Evolutionary conservation across 2,888 invertebrate genomes (phyloP).

Genomic region (Acanthosepion esculentum): DNA sequence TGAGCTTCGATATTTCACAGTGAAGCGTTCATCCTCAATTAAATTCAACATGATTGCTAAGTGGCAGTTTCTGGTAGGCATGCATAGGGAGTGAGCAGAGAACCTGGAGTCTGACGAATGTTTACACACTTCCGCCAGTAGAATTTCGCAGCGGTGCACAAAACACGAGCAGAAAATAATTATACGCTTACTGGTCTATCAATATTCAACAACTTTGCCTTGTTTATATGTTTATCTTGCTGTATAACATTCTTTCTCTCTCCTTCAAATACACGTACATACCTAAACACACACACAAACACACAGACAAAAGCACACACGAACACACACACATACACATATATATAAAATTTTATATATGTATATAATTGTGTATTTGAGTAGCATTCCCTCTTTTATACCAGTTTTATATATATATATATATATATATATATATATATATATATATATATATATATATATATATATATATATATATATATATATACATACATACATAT

Average conservation of each 20-base stretch:
- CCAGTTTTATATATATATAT: not conserved
- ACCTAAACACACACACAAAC: too few relatives aligned
- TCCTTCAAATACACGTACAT: not conserved
- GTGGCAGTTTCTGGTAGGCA: not conserved
- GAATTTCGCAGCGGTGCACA: not conserved
- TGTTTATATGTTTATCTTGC: not conserved
- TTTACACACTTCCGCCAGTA: not conserved
- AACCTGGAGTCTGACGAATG: not conserved
- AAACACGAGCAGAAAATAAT: not conserved
- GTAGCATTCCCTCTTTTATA: too few relatives aligned
- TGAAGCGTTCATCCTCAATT: not conserved
- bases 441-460: not conserved
- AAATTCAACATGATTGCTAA: not conserved
- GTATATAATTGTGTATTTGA: too few relatives aligned
- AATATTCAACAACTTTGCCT: not conserved
- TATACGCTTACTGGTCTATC: not conserved
- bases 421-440: not conserved
- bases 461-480: not conserved
- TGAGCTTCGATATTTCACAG: not conserved
- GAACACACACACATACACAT: too few relatives aligned
- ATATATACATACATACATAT: not conserved
- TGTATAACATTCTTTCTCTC: too few relatives aligned
- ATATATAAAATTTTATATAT: too few relatives aligned
- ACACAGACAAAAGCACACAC: too few relatives aligned
- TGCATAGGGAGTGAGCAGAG: not conserved